These are phyloP conservation scores for Pocillopora verrucosa DNA, from an alignment of 64 coral and sea anemone genomes.

Conservation along the genomic window DNA sequence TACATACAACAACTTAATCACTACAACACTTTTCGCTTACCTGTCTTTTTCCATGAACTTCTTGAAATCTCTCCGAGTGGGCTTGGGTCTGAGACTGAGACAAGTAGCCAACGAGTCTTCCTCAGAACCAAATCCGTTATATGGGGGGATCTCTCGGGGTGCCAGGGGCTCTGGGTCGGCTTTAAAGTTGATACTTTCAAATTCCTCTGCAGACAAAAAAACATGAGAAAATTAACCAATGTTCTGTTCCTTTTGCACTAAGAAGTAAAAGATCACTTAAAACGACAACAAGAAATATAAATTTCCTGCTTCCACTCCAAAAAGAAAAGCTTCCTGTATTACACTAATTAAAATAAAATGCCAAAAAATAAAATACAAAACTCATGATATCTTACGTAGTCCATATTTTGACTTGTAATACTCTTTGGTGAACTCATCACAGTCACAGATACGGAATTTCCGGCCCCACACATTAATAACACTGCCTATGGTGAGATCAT, in stretches of 20 bases:
- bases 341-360: background rate
- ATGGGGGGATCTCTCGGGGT: conserved; percentile 82
- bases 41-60: conserved; percentile 99
- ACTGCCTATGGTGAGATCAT: conserved; percentile 84
- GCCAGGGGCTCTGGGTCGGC: conserved; percentile 42
- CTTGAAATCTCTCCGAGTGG: conserved; percentile 91
- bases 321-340: background rate
- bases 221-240: background rate
- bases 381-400: conserved; percentile 60
- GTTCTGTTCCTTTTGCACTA: background rate
- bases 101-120: conserved; percentile 93
- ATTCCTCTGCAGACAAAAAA: conserved; percentile 38
- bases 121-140: conserved; percentile 98
- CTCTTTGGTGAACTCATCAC: conserved; percentile 96
- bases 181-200: conserved; percentile 85
- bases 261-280: background rate
- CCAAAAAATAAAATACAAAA: background rate
- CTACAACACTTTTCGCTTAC: conserved; percentile 12
- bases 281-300: background rate
- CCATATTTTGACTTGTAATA: conserved; percentile 96
- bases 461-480: conserved; percentile 95
- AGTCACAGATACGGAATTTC: conserved; percentile 86
- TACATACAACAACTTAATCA: no score
- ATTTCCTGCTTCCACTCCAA: background rate
- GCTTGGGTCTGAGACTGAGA: conserved; percentile 91